phyloP scores from a whole-genome alignment of 2,113 vertebrate species.

The Brienomyrus brachyistius region DNA sequence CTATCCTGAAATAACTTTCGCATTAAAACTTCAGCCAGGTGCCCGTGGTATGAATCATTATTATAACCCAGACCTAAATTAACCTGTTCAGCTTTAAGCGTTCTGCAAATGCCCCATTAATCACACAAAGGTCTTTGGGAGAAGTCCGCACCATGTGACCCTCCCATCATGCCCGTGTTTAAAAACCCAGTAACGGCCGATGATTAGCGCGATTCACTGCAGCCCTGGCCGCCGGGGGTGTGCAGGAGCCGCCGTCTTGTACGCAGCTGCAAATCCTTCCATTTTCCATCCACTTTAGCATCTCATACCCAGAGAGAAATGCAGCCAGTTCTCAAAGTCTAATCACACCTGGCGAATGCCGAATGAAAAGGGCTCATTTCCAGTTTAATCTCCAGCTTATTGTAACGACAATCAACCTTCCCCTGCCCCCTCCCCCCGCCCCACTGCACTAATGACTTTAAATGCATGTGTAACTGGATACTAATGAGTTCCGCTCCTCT shows the following conservation, averaged over 20 bases:
- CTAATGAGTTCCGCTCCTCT: not conserved
- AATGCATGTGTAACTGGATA: not conserved
- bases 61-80: not conserved
- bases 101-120: not conserved
- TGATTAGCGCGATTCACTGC: not conserved
- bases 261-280: not conserved
- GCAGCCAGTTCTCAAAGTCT: not conserved
- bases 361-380: not conserved
- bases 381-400: not conserved
- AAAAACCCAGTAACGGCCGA: not conserved
- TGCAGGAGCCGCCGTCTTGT: not conserved
- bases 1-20: not conserved
- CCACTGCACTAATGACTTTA: not conserved
- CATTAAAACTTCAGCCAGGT: not conserved
- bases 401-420: not conserved
- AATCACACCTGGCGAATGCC: not conserved
- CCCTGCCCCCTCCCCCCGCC: not conserved
- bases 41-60: not conserved
- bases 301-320: not conserved
- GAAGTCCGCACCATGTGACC: not conserved
- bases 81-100: not conserved
- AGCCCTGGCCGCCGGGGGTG: no score
- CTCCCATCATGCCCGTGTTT: not conserved
- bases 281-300: not conserved
- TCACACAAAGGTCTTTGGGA: not conserved